Conservation (phyloP, 2,888 invertebrate species). For the Harmothoe impar region DNA sequence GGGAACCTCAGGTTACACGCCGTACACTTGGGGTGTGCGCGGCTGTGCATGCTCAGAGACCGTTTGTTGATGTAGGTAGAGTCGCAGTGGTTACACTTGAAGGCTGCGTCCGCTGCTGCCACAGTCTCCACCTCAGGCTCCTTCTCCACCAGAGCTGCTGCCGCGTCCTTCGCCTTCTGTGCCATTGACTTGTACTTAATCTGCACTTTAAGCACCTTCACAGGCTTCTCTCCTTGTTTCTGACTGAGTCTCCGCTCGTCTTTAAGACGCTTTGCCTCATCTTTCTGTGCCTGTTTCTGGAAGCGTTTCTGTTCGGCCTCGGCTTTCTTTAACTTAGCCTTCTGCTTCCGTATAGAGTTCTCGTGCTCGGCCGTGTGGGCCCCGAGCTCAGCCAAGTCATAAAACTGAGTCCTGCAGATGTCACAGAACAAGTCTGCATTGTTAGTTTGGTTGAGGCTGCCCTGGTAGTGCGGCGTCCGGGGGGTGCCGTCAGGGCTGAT, state of each 20-base stretch:
- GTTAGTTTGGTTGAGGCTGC: not conserved
- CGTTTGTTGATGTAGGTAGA: not conserved
- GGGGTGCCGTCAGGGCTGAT: not conserved
- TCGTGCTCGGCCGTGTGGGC: slow-evolving; percentile 12
- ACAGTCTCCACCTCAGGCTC: not conserved
- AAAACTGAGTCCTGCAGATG: slow-evolving; percentile 26
- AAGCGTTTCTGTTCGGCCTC: slow-evolving; percentile 59
- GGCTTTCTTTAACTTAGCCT: slow-evolving; percentile 67
- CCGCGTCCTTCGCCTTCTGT: not conserved
- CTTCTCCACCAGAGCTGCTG: not conserved
- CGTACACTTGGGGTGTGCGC: slow-evolving; percentile 43
- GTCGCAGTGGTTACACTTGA: slow-evolving; percentile 21
- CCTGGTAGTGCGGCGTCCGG: no score
- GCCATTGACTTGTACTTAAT: not conserved
- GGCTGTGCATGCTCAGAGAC: slow-evolving; percentile 1
- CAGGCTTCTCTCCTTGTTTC: not conserved
- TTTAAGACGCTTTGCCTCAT: not conserved
- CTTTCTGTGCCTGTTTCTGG: slow-evolving; percentile 1
- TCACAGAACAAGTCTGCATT: slow-evolving; percentile 32
- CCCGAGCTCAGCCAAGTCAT: not conserved
- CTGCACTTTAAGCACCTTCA: not conserved
- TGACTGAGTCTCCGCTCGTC: not conserved
- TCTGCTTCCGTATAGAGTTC: slow-evolving; percentile 68
- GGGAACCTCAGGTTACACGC: not conserved
- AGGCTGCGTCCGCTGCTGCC: not conserved